Base-by-base conservation (phyloP, 1,140 invertebrate species). In the Drosophila ohnishii region DNA sequence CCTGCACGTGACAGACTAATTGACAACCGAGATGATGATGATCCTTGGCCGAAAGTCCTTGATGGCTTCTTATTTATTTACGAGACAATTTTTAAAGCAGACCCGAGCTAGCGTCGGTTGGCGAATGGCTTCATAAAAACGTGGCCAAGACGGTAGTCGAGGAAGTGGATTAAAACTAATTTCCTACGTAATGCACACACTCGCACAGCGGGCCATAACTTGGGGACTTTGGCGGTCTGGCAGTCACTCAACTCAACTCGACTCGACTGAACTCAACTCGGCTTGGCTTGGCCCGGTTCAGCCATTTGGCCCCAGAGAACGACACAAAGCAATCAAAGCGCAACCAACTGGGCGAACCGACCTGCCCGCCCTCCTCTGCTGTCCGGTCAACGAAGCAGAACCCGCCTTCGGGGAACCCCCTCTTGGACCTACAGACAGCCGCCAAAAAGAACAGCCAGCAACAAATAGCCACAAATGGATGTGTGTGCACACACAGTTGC, bases 111-210 rank as follows among this genome's bases (percentile, higher is more conserved):
- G 50, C 28, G 48, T 19, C 48, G 28, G 32, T 30, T 16, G 48
- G 48, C 50, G 32, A 64, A 64, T 74, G 34, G 66, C 69, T 57
- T 75, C 58, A 73, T 63, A 75, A 74, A 40, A 75, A 79, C 37
- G 44, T 58, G 51, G 51, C 45, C 37, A 66, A 76, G 48, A 55
- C 50, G 57, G 55, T 45, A 25, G 45, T 30, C 19, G 59, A 78
- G 79, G 83, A 86, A 83, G 79, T 79, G 67, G 83, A 86, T 83
- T 86, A 86, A 86, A 87, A 86, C 83, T 88, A 87, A 87, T 87
- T 87, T 87, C 84, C 85, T 67, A 67, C 79, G 83, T 72, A 86
- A 82, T 72, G 69, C 69, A 64, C 65, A 59, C 30, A 76, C 30
- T 48, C 30, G 44, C 32, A 42, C 19, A 61, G 35, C 5, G 51